Percentiles rank a stretch among this genome's conserved stretches.
Conservation (phyloP, 1,140 invertebrate genomes). For the Ostrea edulis region DNA sequence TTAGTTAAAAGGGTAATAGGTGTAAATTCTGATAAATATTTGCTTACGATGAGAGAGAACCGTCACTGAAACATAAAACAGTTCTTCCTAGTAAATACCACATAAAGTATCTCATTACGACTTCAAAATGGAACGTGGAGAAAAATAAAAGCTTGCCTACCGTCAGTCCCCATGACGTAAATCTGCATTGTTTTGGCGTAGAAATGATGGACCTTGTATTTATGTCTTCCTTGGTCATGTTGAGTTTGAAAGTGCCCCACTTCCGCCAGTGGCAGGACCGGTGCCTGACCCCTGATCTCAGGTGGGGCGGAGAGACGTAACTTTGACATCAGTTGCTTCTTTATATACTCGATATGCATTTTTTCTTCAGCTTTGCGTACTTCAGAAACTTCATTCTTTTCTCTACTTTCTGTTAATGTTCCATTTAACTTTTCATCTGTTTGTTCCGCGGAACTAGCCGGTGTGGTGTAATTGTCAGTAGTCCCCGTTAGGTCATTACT, state of each 20-base stretch:
- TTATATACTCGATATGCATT: slow-evolving; percentile 46
- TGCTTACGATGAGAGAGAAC: not conserved
- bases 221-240: not conserved
- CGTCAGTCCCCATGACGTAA: slow-evolving; percentile 58
- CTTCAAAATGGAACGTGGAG: not conserved
- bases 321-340: slow-evolving; percentile 45
- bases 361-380: not conserved
- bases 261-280: slow-evolving; percentile 46
- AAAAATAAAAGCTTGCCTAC: slow-evolving; percentile 46
- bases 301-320: slow-evolving; percentile 48
- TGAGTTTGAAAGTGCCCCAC: slow-evolving; percentile 25
- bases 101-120: too few species aligned
- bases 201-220: not conserved
- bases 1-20: not conserved
- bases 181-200: slow-evolving; percentile 54
- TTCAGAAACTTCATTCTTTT: not conserved
- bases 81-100: not conserved
- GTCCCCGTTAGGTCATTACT: not conserved
- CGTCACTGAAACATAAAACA: not conserved
- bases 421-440: not conserved
- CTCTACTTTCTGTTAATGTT: not conserved
- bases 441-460: not conserved
- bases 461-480: not conserved
- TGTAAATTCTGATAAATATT: not conserved
- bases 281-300: slow-evolving; percentile 3